phyloP scores from a whole-genome alignment of 2,888 invertebrate genomes.

The Nephrocerus scutellatus region DNA sequence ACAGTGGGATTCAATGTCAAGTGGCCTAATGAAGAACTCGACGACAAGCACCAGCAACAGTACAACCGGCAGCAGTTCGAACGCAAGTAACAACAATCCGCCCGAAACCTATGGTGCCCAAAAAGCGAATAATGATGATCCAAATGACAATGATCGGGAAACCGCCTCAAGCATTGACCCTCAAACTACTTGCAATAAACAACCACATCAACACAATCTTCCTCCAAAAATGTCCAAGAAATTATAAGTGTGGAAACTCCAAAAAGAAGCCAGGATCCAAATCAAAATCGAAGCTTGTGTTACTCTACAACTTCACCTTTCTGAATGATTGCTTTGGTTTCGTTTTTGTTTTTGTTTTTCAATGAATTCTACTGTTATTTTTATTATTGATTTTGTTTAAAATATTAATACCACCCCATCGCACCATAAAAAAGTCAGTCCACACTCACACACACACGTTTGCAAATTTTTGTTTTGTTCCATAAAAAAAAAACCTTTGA shows the following conservation, averaged over 20 bases:
- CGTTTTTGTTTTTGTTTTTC: no score
- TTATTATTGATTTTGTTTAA: conserved; percentile 11
- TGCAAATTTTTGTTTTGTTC: conserved; percentile 22
- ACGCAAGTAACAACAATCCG: conserved; percentile 44
- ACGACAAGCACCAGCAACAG: conserved; percentile 3
- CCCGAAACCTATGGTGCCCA: conserved; percentile 24
- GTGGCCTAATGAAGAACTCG: conserved; percentile 60
- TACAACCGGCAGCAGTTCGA: conserved; percentile 19
- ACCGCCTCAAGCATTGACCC: conserved; percentile 8
- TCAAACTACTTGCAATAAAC: neutral
- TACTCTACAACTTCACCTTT: no score
- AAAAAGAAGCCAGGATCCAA: no score
- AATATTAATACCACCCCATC: conserved; percentile 8
- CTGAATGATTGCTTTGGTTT: no score
- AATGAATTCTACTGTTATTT: conserved; percentile 14
- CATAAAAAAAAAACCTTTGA: conserved; percentile 18
- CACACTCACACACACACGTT: conserved; percentile 8
- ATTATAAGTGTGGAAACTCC: no score
- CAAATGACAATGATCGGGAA: conserved; percentile 16
- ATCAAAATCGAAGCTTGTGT: no score
- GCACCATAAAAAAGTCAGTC: no score
- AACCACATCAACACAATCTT: neutral
- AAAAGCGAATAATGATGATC: conserved; percentile 30
- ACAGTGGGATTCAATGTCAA: conserved; percentile 85
- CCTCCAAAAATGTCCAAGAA: no score